phyloP scores from a whole-genome alignment of 2,113 vertebrate species.

The Ctenodactylus gundi region DNA sequence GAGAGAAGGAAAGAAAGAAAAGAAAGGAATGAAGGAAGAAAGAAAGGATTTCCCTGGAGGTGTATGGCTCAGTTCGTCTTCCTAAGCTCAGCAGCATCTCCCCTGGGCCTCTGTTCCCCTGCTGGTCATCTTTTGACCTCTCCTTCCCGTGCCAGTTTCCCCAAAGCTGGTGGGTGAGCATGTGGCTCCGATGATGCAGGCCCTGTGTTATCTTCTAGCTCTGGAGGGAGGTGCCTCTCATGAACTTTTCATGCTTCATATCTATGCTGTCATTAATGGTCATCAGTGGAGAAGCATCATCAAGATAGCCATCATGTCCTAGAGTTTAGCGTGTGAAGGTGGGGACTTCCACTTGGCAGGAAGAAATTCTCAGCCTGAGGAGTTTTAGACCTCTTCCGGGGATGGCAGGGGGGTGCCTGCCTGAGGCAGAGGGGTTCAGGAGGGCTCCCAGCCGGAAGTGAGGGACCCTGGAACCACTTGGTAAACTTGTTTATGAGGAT shows the following conservation, averaged over 20 bases:
- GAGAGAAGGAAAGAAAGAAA: too few relatives aligned
- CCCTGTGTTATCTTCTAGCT: not conserved
- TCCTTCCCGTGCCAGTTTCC: not conserved
- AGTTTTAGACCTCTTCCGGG: too few relatives aligned
- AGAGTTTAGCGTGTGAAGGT: not conserved
- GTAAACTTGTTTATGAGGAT: not conserved
- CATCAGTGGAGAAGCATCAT: not conserved
- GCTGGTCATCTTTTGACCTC: not conserved
- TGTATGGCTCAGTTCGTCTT: too few relatives aligned
- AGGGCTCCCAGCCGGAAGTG: too few relatives aligned
- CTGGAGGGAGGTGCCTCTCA: not conserved
- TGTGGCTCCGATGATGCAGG: not conserved
- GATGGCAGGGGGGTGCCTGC: too few relatives aligned
- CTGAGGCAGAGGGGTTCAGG: not conserved
- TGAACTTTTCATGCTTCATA: not conserved
- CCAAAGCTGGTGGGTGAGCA: not conserved
- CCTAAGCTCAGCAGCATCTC: not conserved
- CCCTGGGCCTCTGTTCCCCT: not conserved
- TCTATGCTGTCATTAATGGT: fast-evolving
- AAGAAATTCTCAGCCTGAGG: not conserved
- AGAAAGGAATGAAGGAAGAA: too few relatives aligned
- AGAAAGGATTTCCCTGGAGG: too few relatives aligned
- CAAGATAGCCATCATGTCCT: not conserved
- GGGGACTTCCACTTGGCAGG: not conserved
- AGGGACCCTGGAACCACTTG: not conserved